Evolutionary conservation across 1,140 invertebrate genomes (phyloP), one percentile per base, ranked within the genome.

Genomic region (Papilio polyxenes): DNA sequence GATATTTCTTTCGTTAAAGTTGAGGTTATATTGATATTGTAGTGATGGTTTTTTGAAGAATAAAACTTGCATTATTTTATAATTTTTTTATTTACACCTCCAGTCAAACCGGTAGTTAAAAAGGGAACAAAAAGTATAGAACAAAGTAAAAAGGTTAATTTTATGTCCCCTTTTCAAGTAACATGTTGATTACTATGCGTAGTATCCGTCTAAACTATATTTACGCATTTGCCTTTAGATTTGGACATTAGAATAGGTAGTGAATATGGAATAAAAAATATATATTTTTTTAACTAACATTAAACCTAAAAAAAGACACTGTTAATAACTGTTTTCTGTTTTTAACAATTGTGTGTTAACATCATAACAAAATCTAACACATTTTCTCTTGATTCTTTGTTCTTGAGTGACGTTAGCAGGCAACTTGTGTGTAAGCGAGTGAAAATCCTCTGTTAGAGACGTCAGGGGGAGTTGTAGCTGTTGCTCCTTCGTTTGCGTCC

Each of bases 381-480:
- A n/a, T n/a, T n/a, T n/a, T n/a, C n/a, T n/a, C 23, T 62, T 62
- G n/a, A 7, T 15, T 62, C 1, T 15, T 62, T 20, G 59, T 23
- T 62, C 20, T 62, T 23, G 59, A 62, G 20, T 62, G n/a, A 40
- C 20, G 23, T 87, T 87, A 94, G 84, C 97, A 98, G 11, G 95
- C 95, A 81, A 96, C 90, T 93, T 98, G 97, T 74, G 95, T 95
- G 89, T 96, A 98, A 23, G 94, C 94, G 13, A 98, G 89, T 77
- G 95, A 95, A 89, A 97, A 98, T 59, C 97, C 97, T 84, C 96
- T 92, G 92, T 97, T 98, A 56, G 95, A 96, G 81, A 96, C 94
- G 85, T 97, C 97, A 2, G 89, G 90, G 2, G 91, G 85, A 10
- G 94, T 91, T 48, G 92, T 89, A 1, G 91, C 92, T 0, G 92